Evolutionary conservation across 2,888 invertebrate species (phyloP).

Genomic region (Exocentrus adspersus): DNA sequence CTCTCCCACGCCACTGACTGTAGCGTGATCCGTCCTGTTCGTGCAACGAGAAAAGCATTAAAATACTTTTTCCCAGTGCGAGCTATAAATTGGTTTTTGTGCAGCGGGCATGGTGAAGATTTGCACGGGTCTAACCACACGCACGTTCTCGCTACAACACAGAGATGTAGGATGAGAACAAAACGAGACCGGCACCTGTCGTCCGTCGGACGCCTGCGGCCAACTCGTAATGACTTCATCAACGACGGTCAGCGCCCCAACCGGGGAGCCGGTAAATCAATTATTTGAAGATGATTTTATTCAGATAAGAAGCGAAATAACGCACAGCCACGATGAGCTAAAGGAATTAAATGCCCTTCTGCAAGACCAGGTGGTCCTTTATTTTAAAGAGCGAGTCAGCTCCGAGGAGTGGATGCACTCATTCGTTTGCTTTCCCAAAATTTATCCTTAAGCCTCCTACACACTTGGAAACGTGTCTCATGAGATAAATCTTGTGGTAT

Average conservation of each 20-base stretch:
- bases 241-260: conserved; percentile 34
- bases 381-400: not conserved
- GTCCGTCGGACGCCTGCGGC: conserved; percentile 38
- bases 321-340: not conserved
- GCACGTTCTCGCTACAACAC: conserved; percentile 22
- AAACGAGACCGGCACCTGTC: conserved; percentile 17
- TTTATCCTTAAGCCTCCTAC: too few species aligned
- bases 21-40: conserved; percentile 12
- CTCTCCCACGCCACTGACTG: not conserved
- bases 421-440: too few species aligned
- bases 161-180: not conserved
- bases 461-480: too few species aligned
- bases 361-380: not conserved
- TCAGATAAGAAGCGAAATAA: not conserved
- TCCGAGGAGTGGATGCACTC: too few species aligned
- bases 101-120: conserved; percentile 35
- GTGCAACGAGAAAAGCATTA: conserved; percentile 11
- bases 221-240: conserved; percentile 45
- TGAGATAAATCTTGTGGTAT: too few species aligned
- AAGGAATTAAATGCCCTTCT: not conserved
- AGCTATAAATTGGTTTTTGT: conserved; percentile 41
- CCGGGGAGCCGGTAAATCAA: conserved; percentile 15
- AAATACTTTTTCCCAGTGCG: conserved; percentile 21
- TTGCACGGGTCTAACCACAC: conserved; percentile 34
- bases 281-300: conserved; percentile 6